Evolutionary conservation across 2,113 vertebrate genomes (phyloP).

Genomic region (Lethenteron camtschaticum): DNA sequence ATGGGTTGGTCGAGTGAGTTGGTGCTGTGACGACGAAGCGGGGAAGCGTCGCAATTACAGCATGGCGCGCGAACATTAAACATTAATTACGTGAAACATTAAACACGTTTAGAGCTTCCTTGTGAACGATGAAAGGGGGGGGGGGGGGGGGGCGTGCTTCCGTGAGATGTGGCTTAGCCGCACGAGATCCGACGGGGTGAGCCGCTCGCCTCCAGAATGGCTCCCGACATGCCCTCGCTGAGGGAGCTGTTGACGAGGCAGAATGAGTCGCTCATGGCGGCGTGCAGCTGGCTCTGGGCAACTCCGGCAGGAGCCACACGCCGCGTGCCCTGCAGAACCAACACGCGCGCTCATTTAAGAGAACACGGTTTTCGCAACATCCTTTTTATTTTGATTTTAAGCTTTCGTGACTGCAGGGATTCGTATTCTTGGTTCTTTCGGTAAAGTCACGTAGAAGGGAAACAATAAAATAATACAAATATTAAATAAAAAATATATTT

Average conservation of each 20-base stretch:
- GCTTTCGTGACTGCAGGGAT: too few relatives aligned
- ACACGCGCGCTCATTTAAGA: background rate
- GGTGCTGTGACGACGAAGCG: background rate
- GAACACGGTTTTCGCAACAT: too few relatives aligned
- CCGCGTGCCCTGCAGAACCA: conserved; percentile 31
- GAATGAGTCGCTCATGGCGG: conserved; percentile 32
- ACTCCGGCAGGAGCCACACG: conserved; percentile 39
- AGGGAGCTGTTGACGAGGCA: conserved; percentile 66
- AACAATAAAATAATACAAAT: too few relatives aligned
- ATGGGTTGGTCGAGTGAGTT: too few relatives aligned
- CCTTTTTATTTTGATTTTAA: too few relatives aligned
- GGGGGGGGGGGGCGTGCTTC: conserved; percentile 16
- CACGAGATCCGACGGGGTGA: background rate
- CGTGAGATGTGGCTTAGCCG: conserved; percentile 6
- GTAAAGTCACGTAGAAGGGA: too few relatives aligned
- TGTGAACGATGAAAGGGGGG: conserved; percentile 13
- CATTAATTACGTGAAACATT: conserved; percentile 11
- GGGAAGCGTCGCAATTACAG: background rate
- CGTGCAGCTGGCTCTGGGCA: conserved; percentile 52
- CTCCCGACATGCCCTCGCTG: conserved; percentile 86
- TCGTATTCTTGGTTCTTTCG: too few relatives aligned
- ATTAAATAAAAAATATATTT: too few relatives aligned
- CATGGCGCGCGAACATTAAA: conserved; percentile 12
- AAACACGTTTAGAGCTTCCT: conserved; percentile 12
- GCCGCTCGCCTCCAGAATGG: conserved; percentile 67